Evolutionary conservation across 2,888 invertebrate genomes (phyloP).

Genomic region (Euspilapteryx auroguttella): DNA sequence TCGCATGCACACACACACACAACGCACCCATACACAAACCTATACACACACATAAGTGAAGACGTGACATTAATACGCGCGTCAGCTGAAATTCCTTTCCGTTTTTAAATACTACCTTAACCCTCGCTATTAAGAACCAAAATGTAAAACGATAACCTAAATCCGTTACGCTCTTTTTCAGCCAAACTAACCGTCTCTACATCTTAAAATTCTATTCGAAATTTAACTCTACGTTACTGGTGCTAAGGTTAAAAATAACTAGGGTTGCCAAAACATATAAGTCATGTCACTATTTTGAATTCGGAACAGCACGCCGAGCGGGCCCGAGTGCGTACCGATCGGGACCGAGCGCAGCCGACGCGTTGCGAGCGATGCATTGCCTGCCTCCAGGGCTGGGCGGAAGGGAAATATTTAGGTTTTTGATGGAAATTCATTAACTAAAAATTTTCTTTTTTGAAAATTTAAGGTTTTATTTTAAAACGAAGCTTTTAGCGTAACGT

Average conservation of each 20-base stretch:
- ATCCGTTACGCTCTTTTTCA: no score
- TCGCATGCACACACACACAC: slow-evolving; percentile 21
- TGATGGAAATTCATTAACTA: no score
- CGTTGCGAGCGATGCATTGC: slow-evolving; percentile 52
- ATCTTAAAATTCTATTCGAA: slow-evolving; percentile 19
- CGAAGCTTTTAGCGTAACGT: no score
- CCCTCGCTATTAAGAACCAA: no score
- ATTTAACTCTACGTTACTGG: background rate
- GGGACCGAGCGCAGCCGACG: slow-evolving; percentile 54
- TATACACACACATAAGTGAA: slow-evolving; percentile 12
- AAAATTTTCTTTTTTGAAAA: no score
- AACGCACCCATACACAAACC: slow-evolving; percentile 28
- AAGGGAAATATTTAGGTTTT: no score
- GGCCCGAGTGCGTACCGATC: slow-evolving; percentile 53
- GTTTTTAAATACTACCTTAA: slow-evolving; percentile 16
- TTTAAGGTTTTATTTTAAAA: no score
- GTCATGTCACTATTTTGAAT: slow-evolving; percentile 45
- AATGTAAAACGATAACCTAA: no score
- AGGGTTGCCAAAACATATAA: slow-evolving; percentile 39
- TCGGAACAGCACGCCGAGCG: slow-evolving; percentile 48
- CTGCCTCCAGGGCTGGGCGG: slow-evolving; percentile 27
- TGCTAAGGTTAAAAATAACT: no score
- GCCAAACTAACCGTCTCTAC: slow-evolving; percentile 24
- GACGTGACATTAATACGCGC: slow-evolving; percentile 43
- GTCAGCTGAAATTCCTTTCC: slow-evolving; percentile 42